Conservation (phyloP, 2,888 invertebrate species). For the Lasioglossum figueresi region DNA sequence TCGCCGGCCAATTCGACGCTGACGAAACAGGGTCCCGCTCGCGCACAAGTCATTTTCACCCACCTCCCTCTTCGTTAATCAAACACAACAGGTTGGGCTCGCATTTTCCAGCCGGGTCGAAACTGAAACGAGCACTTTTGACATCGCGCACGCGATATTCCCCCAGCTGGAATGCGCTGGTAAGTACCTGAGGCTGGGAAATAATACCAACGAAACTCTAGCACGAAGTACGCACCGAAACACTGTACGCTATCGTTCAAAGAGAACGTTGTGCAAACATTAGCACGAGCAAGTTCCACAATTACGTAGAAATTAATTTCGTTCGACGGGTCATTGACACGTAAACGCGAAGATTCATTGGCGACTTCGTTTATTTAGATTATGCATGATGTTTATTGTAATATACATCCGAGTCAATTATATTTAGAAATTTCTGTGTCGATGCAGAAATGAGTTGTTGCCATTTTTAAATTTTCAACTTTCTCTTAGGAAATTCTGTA, state of each 20-base stretch:
- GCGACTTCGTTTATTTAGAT: too few relatives aligned
- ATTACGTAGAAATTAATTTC: background rate
- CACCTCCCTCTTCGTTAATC: background rate
- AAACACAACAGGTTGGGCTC: background rate
- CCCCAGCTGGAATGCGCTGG: background rate
- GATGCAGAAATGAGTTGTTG: too few relatives aligned
- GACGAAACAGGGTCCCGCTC: constrained; percentile 16
- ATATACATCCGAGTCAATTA: too few relatives aligned
- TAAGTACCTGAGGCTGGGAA: background rate
- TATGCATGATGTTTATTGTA: too few relatives aligned
- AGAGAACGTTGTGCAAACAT: background rate
- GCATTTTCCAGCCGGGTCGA: background rate
- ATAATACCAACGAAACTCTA: background rate
- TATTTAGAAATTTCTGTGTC: too few relatives aligned
- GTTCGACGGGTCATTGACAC: background rate
- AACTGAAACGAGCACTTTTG: background rate
- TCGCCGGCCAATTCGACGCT: constrained; percentile 9
- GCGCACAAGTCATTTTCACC: background rate
- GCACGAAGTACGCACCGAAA: background rate
- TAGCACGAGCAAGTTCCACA: background rate
- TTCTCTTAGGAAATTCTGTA: too few relatives aligned
- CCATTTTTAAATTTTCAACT: too few relatives aligned
- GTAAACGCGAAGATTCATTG: background rate
- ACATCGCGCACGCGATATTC: background rate
- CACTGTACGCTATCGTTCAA: background rate